Percentiles rank a stretch among this genome's conserved stretches.
phyloP scores from a whole-genome alignment of 2,797 vertebrate species.

The Echeneis naucrates region DNA sequence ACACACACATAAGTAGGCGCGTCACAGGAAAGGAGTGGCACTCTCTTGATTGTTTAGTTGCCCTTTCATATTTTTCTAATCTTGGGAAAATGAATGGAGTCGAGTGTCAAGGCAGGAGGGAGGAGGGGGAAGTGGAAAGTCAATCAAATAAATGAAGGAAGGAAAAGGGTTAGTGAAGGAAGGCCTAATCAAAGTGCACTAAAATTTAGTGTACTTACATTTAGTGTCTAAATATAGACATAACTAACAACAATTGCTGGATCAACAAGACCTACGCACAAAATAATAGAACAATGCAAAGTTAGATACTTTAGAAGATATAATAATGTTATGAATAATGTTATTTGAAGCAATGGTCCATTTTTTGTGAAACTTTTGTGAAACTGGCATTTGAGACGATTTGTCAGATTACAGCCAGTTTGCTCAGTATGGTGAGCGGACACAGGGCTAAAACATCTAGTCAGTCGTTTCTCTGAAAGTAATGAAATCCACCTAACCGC shows the following conservation, averaged over 20 bases:
- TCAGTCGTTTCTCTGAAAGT: neutral
- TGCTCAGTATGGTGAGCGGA: neutral
- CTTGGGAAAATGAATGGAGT: constrained; percentile 47
- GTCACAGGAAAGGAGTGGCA: constrained; percentile 73
- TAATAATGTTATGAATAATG: neutral
- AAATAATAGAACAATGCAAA: constrained; percentile 3
- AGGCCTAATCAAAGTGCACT: constrained; percentile 36
- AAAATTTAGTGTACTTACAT: constrained; percentile 27
- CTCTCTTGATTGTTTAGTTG: constrained; percentile 65
- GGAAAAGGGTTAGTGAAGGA: constrained; percentile 51
- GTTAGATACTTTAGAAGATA: neutral
- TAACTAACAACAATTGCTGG: constrained; percentile 15
- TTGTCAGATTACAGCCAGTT: neutral
- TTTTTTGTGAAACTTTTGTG: neutral
- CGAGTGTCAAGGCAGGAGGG: constrained; percentile 6
- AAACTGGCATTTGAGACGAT: neutral
- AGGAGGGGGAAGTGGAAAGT: constrained; percentile 41
- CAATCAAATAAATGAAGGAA: constrained; percentile 62
- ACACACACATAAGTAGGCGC: neutral
- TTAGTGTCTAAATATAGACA: constrained; percentile 52
- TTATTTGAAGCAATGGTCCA: neutral
- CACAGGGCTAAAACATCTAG: neutral
- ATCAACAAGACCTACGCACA: neutral
- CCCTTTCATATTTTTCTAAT: constrained; percentile 66
- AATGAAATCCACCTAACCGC: no score